Percentiles rank a stretch among this genome's conserved stretches.
These are phyloP conservation scores for Zaprionus obscuricornis DNA, from an alignment of 2,888 invertebrate species.

Conservation along the genomic window DNA sequence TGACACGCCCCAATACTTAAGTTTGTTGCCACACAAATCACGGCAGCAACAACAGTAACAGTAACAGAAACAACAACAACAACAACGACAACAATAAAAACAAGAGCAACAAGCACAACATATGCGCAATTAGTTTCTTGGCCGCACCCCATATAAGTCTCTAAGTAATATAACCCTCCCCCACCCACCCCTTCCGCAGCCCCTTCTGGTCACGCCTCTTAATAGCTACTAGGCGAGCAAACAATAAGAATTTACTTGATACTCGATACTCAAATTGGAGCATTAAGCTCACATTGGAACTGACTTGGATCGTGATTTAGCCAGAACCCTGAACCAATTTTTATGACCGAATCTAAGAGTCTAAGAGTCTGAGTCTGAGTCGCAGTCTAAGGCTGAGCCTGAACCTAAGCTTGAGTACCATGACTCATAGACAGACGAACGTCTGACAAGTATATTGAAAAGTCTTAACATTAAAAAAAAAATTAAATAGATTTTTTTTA, in stretches of 20 bases:
- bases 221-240: conserved; percentile 37
- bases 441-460: too few species aligned
- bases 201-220: background rate
- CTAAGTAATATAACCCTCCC: conserved; percentile 13
- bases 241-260: conserved; percentile 4
- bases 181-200: conserved; percentile 1
- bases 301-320: conserved; percentile 42
- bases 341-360: too few species aligned
- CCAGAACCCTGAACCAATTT: conserved; percentile 33
- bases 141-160: conserved; percentile 47
- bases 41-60: conserved; percentile 2
- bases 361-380: too few species aligned
- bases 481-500: too few species aligned
- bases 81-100: conserved; percentile 6
- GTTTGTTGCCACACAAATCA: conserved; percentile 17
- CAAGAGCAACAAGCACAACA: conserved; percentile 41
- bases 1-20: conserved; percentile 33
- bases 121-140: conserved; percentile 56
- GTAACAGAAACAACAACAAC: conserved; percentile 9
- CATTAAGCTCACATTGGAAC: conserved; percentile 2
- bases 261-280: conserved; percentile 18
- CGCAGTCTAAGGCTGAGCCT: too few species aligned
- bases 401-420: too few species aligned
- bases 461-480: too few species aligned
- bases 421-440: too few species aligned